A percentile compares a stretch with the other conserved stretches of the same genome.
Evolutionary conservation across 2,797 vertebrate genomes (phyloP).

Genomic region (Acropternis orthonyx): DNA sequence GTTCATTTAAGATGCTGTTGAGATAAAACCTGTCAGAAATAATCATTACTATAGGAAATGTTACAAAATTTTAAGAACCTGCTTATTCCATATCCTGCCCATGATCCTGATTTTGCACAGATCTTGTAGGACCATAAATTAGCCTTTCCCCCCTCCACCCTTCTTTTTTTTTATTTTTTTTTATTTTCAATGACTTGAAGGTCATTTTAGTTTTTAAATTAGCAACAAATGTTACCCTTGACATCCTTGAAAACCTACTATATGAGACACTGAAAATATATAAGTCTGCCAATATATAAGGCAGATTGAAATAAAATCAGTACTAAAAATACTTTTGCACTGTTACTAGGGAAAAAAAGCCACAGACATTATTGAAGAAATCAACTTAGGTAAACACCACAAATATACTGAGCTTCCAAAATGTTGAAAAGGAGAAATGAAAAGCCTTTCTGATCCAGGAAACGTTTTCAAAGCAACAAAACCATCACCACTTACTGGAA

Average conservation of each 20-base stretch:
- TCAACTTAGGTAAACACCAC: background rate
- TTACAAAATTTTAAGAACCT: background rate
- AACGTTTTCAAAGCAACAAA: background rate
- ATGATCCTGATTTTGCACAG: background rate
- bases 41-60: background rate
- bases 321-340: background rate
- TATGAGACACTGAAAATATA: background rate
- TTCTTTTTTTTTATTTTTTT: background rate
- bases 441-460: background rate
- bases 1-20: background rate
- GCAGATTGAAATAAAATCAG: background rate
- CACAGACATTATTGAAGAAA: background rate
- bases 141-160: fast-evolving
- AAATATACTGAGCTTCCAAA: background rate
- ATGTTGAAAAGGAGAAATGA: background rate
- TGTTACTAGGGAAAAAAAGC: background rate
- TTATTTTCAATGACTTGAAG: background rate
- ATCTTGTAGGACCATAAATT: background rate
- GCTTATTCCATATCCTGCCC: background rate
- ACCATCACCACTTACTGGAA: background rate
- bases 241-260: background rate
- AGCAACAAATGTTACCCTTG: background rate
- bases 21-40: background rate
- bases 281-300: background rate
- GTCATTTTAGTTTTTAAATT: background rate